phyloP scores from a whole-genome alignment of 2,113 vertebrate genomes.

The Mugil cephalus region DNA sequence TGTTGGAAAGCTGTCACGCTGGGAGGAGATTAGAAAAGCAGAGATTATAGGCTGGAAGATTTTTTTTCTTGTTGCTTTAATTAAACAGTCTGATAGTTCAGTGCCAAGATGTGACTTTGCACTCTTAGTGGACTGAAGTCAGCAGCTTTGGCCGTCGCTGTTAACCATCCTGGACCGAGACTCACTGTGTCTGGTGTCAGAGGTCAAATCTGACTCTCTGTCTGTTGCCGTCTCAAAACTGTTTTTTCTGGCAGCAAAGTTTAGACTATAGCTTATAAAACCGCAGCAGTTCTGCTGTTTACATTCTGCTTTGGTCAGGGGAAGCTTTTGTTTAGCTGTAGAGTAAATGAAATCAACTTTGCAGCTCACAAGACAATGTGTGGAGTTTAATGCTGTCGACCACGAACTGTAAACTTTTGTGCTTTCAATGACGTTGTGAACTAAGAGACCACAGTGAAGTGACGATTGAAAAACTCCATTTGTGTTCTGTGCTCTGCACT shows the following conservation, averaged over 20 bases:
- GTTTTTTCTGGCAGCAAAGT: conserved; percentile 4
- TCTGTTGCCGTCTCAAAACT: background rate
- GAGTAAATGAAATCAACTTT: conserved; percentile 65
- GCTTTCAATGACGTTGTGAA: conserved; percentile 29
- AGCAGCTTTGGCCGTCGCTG: background rate
- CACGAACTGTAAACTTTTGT: conserved; percentile 55
- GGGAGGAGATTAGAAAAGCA: conserved; percentile 65
- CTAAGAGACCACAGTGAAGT: conserved; percentile 20
- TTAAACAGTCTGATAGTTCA: conserved; percentile 60
- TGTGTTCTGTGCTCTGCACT: conserved; percentile 6
- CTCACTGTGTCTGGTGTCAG: background rate
- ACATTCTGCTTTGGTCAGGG: conserved; percentile 49
- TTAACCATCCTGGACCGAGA: background rate
- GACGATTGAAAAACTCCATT: conserved; percentile 41
- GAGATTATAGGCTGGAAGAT: conserved; percentile 45
- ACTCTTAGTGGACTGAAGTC: conserved; percentile 14
- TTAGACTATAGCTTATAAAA: conserved; percentile 50
- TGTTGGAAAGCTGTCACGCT: conserved; percentile 63
- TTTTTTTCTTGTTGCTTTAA: conserved; percentile 51
- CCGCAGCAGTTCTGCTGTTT: conserved; percentile 60
- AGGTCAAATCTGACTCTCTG: conserved; percentile 19
- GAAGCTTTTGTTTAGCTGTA: conserved; percentile 57
- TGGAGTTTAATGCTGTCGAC: conserved; percentile 42
- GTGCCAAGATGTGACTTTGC: conserved; percentile 34
- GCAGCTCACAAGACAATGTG: conserved; percentile 35